Percentiles rank a stretch among this genome's conserved stretches.
Conservation (phyloP, 1,140 invertebrate species). For the Meteorus sp. region DNA sequence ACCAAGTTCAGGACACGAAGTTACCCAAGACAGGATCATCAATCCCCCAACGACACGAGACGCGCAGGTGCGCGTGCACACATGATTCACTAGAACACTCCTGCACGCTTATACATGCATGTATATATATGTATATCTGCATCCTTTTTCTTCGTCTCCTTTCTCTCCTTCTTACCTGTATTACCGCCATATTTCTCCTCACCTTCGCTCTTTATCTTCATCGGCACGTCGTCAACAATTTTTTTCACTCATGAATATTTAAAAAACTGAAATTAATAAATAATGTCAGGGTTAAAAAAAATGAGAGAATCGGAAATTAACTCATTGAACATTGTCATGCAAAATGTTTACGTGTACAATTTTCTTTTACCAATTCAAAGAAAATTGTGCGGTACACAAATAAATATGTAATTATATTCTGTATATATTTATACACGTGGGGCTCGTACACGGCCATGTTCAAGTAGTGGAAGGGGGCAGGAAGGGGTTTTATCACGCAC, state of each 20-base stretch:
- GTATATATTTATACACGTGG: too few relatives aligned
- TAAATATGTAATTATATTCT: conserved; percentile 18
- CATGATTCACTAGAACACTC: conserved; percentile 17
- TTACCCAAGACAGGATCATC: conserved; percentile 29
- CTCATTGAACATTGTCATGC: not conserved
- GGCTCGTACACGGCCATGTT: not conserved
- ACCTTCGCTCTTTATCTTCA: not conserved
- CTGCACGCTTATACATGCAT: not conserved
- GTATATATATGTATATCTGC: too few relatives aligned
- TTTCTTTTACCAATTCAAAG: not conserved
- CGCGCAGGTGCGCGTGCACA: conserved; percentile 22
- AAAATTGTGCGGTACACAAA: conserved; percentile 6
- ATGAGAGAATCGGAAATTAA: not conserved
- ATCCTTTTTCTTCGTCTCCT: too few relatives aligned
- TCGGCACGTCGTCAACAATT: too few relatives aligned
- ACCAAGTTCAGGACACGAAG: conserved; percentile 21
- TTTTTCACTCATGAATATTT: too few relatives aligned
- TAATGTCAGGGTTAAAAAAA: not conserved
- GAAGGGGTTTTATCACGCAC: conserved; percentile 11
- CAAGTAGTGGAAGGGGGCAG: not conserved
- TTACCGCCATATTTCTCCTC: not conserved
- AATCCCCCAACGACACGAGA: conserved; percentile 25
- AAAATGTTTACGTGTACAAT: conserved; percentile 5
- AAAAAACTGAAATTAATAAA: not conserved
- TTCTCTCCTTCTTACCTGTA: not conserved